These are phyloP conservation scores for Zingel zingel DNA, from an alignment of 2,113 vertebrate genomes.

Conservation along the genomic window DNA sequence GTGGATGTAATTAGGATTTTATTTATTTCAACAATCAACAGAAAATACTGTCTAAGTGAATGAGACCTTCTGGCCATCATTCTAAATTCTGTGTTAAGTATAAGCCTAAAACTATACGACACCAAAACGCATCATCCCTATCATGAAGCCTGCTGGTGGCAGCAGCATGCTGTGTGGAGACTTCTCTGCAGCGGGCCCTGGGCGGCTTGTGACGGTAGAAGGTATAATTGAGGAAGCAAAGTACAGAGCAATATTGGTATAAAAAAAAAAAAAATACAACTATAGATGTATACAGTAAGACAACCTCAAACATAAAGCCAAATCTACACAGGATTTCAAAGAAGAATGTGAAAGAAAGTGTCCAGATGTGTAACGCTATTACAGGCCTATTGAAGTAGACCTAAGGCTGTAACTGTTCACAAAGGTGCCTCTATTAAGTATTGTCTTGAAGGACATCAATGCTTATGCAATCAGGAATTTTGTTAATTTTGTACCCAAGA, in stretches of 20 bases:
- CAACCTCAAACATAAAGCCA: background rate
- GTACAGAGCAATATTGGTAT: background rate
- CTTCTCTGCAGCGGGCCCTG: conserved; percentile 5
- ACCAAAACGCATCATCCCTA: background rate
- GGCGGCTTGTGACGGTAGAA: background rate
- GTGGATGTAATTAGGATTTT: conserved; percentile 19
- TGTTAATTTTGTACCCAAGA: conserved; percentile 20
- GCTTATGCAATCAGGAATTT: conserved; percentile 17
- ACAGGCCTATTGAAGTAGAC: background rate
- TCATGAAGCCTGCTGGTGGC: conserved; percentile 50
- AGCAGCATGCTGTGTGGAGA: conserved; percentile 49
- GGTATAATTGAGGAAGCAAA: conserved; percentile 6
- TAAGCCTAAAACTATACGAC: background rate
- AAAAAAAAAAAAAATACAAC: background rate
- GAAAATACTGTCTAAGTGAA: background rate
- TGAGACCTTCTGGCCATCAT: background rate
- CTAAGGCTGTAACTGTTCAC: conserved; percentile 8
- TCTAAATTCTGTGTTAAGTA: conserved; percentile 22
- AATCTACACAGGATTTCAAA: background rate
- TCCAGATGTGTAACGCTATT: conserved; percentile 1
- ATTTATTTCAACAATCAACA: background rate
- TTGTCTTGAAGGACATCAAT: conserved; percentile 12
- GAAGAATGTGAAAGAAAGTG: background rate
- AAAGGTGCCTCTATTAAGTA: conserved; percentile 36
- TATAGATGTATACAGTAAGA: background rate